Evolutionary conservation across 2,797 vertebrate genomes (phyloP).

Genomic region (Peromyscus nudipes): DNA sequence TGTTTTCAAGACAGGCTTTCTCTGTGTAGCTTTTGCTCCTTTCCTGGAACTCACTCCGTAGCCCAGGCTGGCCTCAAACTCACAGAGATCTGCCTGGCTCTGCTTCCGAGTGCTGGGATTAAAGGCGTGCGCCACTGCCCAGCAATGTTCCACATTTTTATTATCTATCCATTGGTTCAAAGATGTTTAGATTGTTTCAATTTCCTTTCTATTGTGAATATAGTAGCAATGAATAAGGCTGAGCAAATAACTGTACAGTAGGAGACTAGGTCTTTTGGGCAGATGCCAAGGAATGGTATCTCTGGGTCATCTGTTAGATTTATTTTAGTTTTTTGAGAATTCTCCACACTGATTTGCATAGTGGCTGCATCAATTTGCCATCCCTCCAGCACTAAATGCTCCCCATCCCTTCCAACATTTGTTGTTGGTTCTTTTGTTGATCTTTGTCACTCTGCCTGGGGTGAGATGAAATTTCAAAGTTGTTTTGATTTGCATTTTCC

Average conservation of each 20-base stretch:
- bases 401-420: not conserved
- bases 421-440: not conserved
- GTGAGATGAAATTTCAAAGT: not conserved
- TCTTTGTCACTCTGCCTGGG: not conserved
- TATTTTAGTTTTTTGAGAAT: not conserved
- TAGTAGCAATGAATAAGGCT: not conserved
- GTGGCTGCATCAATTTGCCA: not conserved
- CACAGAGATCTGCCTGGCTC: too few species aligned
- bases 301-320: too few species aligned
- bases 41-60: too few species aligned
- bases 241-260: not conserved
- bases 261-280: not conserved
- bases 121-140: too few species aligned
- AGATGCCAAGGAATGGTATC: not conserved
- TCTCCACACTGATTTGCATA: not conserved
- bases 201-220: not conserved
- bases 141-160: not conserved
- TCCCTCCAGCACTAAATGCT: not conserved
- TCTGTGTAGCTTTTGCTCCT: too few species aligned
- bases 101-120: too few species aligned
- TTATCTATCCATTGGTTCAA: not conserved
- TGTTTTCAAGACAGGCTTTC: too few species aligned
- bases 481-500: not conserved
- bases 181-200: not conserved
- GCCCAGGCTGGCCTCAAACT: too few species aligned